Evolutionary conservation across 2,888 invertebrate species (phyloP).

Genomic region (Oligia latruncula): DNA sequence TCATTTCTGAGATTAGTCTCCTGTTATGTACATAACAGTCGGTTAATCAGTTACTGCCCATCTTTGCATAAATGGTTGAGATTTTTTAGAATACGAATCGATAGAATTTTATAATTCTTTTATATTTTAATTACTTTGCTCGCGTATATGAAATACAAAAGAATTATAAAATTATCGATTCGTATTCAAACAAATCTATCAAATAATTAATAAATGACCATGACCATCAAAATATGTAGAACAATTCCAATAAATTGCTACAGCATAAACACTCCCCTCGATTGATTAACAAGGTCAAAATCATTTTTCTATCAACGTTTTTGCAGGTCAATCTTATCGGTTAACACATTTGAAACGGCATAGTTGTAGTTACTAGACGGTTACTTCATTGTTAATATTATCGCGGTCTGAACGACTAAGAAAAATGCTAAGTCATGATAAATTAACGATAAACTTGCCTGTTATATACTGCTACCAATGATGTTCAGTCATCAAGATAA

Average conservation of each 20-base stretch:
- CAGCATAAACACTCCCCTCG: background rate
- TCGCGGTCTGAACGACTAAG: conserved; percentile 31
- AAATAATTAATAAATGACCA: no score
- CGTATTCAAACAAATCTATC: no score
- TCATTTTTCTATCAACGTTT: conserved; percentile 18
- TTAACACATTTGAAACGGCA: conserved; percentile 26
- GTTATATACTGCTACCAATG: conserved; percentile 27
- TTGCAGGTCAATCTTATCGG: conserved; percentile 7
- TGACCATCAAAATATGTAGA: background rate
- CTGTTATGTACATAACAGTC: background rate
- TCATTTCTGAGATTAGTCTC: conserved; percentile 13
- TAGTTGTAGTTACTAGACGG: conserved; percentile 7
- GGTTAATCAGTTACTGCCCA: no score
- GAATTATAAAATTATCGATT: no score
- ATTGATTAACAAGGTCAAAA: conserved; percentile 33
- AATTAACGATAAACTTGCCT: conserved; percentile 35
- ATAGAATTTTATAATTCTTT: no score
- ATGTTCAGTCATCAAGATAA: conserved; percentile 52
- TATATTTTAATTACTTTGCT: no score
- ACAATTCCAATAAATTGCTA: background rate
- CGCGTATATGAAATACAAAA: no score
- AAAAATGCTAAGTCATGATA: conserved; percentile 34
- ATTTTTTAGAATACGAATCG: no score
- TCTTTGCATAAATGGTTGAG: no score
- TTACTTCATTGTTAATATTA: conserved; percentile 22